Conservation (phyloP, 2,888 invertebrate genomes). For the Philereme transversata region DNA sequence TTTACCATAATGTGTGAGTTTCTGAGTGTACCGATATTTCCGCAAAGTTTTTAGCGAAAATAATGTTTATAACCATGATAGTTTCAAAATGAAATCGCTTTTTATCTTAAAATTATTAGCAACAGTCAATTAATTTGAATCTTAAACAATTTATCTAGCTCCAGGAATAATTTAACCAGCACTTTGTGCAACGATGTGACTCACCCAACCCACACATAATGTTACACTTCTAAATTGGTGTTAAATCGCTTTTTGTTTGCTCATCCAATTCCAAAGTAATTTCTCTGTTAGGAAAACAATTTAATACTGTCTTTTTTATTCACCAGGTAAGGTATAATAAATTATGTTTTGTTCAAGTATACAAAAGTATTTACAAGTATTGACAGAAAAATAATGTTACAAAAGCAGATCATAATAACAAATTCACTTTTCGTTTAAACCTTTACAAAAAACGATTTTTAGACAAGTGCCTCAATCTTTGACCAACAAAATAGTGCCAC, state of each 20-base stretch:
- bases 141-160: conserved; percentile 6
- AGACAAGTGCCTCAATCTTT: too few species aligned
- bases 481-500: too few species aligned
- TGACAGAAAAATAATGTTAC: background rate
- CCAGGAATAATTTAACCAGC: conserved; percentile 3
- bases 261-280: conserved; percentile 66
- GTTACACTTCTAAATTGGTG: conserved; percentile 60
- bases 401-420: background rate
- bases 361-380: background rate
- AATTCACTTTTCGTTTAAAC: background rate
- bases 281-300: conserved; percentile 66
- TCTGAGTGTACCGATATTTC: too few species aligned
- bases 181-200: conserved; percentile 23
- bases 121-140: background rate
- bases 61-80: too few species aligned
- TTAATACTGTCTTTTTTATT: conserved; percentile 54
- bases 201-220: conserved; percentile 21
- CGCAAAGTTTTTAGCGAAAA: too few species aligned
- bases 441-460: too few species aligned
- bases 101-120: too few species aligned
- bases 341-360: conserved; percentile 15
- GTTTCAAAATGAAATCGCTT: too few species aligned
- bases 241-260: conserved; percentile 75
- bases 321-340: conserved; percentile 50
- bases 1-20: too few species aligned